Conservation (phyloP, 2,113 vertebrate genomes). For the Columba janthina region DNA sequence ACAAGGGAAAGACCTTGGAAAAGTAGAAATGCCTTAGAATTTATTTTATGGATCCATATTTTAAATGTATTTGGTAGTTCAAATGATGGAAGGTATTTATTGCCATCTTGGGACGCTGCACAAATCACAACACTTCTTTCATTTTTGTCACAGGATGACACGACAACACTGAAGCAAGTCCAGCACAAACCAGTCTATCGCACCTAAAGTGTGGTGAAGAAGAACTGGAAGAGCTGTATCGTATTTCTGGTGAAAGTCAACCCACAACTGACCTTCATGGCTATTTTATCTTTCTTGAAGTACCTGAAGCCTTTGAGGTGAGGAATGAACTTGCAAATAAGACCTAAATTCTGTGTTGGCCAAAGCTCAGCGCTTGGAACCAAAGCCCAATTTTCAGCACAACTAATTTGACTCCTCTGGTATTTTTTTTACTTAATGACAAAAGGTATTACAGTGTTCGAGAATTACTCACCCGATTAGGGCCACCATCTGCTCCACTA, state of each 20-base stretch:
- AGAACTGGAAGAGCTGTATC: background rate
- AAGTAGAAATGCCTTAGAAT: background rate
- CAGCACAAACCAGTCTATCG: background rate
- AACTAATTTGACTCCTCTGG: background rate
- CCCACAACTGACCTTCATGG: background rate
- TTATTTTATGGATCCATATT: background rate
- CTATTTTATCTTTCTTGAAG: background rate
- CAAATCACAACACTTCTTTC: background rate
- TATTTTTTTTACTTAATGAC: conserved; percentile 26
- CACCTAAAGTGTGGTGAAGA: fast-evolving
- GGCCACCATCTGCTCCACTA: conserved; percentile 93
- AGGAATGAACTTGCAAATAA: background rate
- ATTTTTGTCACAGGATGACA: background rate
- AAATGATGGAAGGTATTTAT: background rate
- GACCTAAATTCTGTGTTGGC: background rate
- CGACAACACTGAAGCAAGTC: background rate
- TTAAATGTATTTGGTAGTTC: background rate
- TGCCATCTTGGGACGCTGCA: background rate
- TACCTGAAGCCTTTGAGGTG: background rate
- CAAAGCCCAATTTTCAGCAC: background rate
- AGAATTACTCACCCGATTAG: conserved; percentile 91
- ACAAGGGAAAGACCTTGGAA: background rate
- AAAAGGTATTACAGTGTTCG: conserved; percentile 26
- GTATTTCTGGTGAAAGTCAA: background rate
- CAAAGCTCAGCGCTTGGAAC: background rate